Conservation (phyloP, 2,888 invertebrate species). For the Nephrotoma appendiculata region DNA sequence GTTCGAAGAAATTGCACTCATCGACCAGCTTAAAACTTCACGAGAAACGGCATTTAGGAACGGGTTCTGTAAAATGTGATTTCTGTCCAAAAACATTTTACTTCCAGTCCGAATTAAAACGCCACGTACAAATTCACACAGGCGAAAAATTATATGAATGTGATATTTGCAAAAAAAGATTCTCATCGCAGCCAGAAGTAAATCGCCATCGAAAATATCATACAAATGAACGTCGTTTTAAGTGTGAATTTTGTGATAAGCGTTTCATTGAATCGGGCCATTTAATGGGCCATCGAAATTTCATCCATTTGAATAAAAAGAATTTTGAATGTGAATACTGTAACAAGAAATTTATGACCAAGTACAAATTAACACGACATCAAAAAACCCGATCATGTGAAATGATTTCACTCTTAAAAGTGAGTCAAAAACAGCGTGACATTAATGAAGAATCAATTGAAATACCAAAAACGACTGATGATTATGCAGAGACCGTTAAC, state of each 20-base stretch:
- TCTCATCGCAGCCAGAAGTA: conserved; percentile 3
- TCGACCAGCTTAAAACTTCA: background rate
- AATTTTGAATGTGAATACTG: background rate
- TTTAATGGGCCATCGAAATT: background rate
- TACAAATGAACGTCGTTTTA: background rate
- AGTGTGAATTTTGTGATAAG: conserved; percentile 1
- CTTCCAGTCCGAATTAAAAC: background rate
- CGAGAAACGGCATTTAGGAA: background rate
- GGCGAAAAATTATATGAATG: background rate
- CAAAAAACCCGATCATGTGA: background rate
- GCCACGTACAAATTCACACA: conserved; percentile 5
- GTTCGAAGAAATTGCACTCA: background rate
- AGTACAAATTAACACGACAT: background rate
- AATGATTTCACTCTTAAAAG: background rate
- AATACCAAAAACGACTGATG: background rate
- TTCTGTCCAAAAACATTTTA: conserved; percentile 1
- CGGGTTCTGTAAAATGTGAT: background rate
- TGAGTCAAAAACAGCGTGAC: background rate
- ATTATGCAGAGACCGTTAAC: background rate
- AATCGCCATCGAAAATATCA: conserved; percentile 7
- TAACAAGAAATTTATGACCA: background rate
- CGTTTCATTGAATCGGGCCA: conserved; percentile 5
- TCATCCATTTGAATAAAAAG: background rate
- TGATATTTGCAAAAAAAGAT: conserved; percentile 2
- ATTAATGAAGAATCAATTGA: background rate